Evolutionary conservation across 2,888 invertebrate genomes (phyloP).

Genomic region (Tetragonula carbonaria): DNA sequence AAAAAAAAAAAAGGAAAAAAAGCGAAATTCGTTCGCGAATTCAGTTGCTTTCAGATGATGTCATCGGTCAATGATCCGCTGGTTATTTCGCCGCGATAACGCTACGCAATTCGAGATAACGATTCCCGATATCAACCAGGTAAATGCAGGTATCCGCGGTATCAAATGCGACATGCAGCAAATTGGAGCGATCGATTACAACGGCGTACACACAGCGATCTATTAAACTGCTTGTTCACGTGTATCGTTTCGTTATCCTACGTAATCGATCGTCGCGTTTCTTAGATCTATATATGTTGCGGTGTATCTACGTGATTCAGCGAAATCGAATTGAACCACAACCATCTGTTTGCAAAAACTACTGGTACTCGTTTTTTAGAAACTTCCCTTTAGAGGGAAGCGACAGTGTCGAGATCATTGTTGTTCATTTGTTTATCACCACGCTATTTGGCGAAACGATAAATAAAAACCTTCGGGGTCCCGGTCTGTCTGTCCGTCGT

Average conservation of each 20-base stretch:
- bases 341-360: not conserved
- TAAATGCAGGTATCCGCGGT: not conserved
- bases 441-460: not conserved
- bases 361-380: not conserved
- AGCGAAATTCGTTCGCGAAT: not conserved
- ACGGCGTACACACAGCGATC: not conserved
- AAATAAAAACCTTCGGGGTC: not conserved
- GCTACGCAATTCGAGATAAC: conserved; percentile 12
- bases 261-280: not conserved
- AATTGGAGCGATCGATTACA: not conserved
- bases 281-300: not conserved
- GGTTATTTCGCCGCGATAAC: conserved; percentile 11
- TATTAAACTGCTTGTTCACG: not conserved
- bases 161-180: not conserved
- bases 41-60: not conserved
- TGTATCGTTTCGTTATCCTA: not conserved
- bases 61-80: conserved; percentile 2
- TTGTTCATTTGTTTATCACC: not conserved
- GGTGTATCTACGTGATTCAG: not conserved
- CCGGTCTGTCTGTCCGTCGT: not conserved
- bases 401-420: not conserved
- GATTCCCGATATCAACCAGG: not conserved
- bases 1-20: no score
- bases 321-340: not conserved
- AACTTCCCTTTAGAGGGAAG: no score